Evolutionary conservation across 2,113 vertebrate species (phyloP).

Genomic region (Prolemur simus): DNA sequence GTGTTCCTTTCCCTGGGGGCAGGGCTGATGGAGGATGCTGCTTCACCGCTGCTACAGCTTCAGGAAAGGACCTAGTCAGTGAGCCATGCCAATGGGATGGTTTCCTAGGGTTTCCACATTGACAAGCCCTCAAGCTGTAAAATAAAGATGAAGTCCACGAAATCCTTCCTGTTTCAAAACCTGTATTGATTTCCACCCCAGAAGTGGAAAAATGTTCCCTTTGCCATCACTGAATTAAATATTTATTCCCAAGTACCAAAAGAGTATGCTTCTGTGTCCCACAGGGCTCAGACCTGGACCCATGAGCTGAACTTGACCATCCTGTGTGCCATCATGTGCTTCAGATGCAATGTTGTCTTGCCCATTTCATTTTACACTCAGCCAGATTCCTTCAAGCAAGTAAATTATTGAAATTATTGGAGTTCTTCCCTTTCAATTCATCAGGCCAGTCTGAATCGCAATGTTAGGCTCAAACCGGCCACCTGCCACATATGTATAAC

Average conservation of each 20-base stretch:
- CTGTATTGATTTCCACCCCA: neutral
- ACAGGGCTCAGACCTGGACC: neutral
- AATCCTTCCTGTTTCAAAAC: neutral
- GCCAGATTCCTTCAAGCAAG: neutral
- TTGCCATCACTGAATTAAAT: neutral
- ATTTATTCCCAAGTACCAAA: neutral
- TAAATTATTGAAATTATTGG: neutral
- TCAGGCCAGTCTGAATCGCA: neutral
- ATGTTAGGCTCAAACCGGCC: neutral
- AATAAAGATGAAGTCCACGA: neutral
- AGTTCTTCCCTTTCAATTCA: neutral
- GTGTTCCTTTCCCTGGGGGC: neutral
- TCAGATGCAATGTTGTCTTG: neutral
- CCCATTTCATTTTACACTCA: neutral
- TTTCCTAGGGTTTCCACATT: neutral
- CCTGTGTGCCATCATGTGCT: neutral
- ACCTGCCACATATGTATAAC: neutral
- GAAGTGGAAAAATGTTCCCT: neutral
- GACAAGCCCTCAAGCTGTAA: neutral
- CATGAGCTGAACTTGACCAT: neutral
- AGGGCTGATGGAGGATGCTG: neutral
- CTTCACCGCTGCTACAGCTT: neutral
- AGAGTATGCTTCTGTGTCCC: neutral
- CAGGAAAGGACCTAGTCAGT: neutral
- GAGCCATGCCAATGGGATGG: neutral